phyloP scores from a whole-genome alignment of 1,140 invertebrate genomes.

The Cherax quadricarinatus region DNA sequence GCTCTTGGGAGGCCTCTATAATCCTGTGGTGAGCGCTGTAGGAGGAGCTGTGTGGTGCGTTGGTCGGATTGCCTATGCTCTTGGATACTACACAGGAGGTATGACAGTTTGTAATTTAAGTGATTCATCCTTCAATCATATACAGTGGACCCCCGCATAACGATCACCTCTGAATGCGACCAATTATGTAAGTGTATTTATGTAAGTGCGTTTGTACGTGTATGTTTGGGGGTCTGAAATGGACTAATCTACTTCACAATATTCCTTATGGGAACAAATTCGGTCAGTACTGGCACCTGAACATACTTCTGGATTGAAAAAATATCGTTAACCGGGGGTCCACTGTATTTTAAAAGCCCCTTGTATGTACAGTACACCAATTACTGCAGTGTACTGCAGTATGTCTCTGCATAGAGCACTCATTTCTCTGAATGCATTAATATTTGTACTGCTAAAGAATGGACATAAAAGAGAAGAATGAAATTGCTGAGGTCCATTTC shows the following conservation, averaged over 20 bases:
- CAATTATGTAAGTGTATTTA: no score
- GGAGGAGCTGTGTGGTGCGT: conserved; percentile 39
- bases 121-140: background rate
- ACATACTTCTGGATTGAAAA: no score
- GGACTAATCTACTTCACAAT: no score
- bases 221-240: no score
- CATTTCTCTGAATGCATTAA: background rate
- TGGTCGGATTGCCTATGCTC: conserved; percentile 48
- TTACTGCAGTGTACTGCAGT: background rate
- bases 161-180: no score
- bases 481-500: background rate
- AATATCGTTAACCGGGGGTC: no score
- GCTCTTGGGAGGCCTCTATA: conserved; percentile 46
- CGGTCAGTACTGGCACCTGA: no score
- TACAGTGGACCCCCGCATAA: no score
- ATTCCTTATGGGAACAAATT: no score
- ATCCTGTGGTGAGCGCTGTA: conserved; percentile 18
- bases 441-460: background rate
- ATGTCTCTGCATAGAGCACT: background rate
- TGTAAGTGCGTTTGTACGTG: no score
- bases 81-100: conserved; percentile 60
- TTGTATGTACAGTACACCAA: background rate
- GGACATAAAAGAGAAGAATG: background rate
- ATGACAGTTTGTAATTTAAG: background rate
- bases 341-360: no score